Conservation (phyloP, 2,797 vertebrate species). For the Pelodytes ibericus region DNA sequence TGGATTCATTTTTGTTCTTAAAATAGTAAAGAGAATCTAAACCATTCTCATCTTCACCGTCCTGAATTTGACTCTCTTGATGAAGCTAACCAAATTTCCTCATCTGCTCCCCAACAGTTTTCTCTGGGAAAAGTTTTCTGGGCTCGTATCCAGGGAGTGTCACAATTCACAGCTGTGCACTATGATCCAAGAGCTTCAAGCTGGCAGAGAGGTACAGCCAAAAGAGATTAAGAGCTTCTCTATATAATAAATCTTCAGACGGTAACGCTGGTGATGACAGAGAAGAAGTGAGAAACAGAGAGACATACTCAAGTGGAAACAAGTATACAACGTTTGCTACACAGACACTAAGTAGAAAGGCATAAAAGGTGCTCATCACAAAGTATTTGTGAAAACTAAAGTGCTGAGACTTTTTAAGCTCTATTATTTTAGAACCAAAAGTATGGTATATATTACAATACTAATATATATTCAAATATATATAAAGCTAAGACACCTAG, state of each 20-base stretch:
- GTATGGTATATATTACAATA: no score
- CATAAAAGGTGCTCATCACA: constrained; percentile 13
- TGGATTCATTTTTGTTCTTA: constrained; percentile 41
- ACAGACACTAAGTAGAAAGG: constrained; percentile 10
- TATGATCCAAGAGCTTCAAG: constrained; percentile 67
- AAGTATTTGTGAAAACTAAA: constrained; percentile 5
- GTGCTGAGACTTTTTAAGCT: no score
- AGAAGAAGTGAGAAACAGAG: constrained; percentile 53
- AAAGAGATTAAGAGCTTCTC: constrained; percentile 67
- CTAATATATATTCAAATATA: no score
- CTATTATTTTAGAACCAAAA: background rate
- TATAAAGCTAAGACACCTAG: no score
- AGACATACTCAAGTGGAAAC: constrained; percentile 39
- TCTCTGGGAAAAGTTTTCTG: constrained; percentile 67
- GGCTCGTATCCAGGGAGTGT: constrained; percentile 60
- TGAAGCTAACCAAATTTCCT: constrained; percentile 22
- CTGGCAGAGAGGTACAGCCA: constrained; percentile 66
- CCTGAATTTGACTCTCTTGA: constrained; percentile 40
- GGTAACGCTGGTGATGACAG: constrained; percentile 54
- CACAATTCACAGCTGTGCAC: constrained; percentile 66
- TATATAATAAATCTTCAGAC: constrained; percentile 55
- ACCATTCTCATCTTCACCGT: constrained; percentile 52
- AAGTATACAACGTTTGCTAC: constrained; percentile 30
- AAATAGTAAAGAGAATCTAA: constrained; percentile 48
- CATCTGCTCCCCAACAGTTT: constrained; percentile 60